Base-by-base conservation (phyloP, 2,888 invertebrate species). In the Adelognathus sp. region DNA sequence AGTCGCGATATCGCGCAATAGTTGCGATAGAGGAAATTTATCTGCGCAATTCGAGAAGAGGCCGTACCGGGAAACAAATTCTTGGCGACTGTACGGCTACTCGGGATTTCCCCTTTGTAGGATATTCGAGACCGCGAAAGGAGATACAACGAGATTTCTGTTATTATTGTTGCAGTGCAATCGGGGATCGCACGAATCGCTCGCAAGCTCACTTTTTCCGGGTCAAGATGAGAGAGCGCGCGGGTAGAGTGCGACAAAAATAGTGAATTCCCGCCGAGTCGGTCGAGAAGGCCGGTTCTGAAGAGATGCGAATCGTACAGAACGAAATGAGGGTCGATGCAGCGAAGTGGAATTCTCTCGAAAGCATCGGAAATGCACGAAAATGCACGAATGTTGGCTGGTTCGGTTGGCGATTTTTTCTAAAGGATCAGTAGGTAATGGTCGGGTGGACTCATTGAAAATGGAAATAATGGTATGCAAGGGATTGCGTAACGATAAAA, bases 201-300 rank as follows among this genome's bases (percentile, higher is more conserved):
- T 24, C 24, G 56, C 29, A 75, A 70, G 60, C 21, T 18, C 41
- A 66, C 33, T 39, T 71, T 61, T 71, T 76, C 76, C 76, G 76
- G 76, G 66, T 76, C 44, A 50, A 27, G 76, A 76, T 71, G 71
- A 71, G 71, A 71, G 71, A 76, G 66, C 39, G 16, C 50, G 7
- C 11, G 2, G 16, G 21, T 36, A 36, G 27, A 71, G 50, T 64
- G 41, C 27, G 58, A 29, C 16, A 66, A 6, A 29, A 29, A 74
- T 50, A 67, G 31, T 46, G 7, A 16, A 63, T 46, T 1, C 6
- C 11, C 31, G 16, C 9, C 16, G 11, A 61, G 29, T 27, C 16
- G 18, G 21, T 21, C 1, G 21, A 6, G 9, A 5, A 21, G 11
- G 21, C 6, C 9, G 11, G 9, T 9, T 46, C 46, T n/a, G 4